Conservation (phyloP, 2,888 invertebrate genomes). For the Ichneumon xanthorius region DNA sequence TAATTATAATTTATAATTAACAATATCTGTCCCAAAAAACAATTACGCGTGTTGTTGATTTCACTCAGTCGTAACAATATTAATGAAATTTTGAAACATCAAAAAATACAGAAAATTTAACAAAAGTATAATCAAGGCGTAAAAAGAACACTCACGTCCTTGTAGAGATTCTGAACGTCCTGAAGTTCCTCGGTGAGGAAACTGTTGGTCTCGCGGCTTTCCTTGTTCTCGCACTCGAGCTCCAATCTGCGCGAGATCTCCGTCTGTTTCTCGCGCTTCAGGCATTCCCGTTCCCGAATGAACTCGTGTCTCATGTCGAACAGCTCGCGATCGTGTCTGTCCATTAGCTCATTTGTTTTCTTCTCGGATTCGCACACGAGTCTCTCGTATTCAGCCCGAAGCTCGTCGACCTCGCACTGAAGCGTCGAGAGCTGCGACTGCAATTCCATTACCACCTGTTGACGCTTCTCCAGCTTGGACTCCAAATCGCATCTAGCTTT, state of each 20-base stretch:
- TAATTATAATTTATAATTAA: too few species aligned
- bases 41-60: too few species aligned
- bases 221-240: constrained; percentile 69
- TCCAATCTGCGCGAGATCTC: constrained; percentile 64
- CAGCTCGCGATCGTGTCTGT: constrained; percentile 67
- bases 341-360: constrained; percentile 58
- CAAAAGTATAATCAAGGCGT: background rate
- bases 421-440: constrained; percentile 74
- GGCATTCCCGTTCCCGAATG: constrained; percentile 71
- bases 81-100: too few species aligned
- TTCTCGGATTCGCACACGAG: constrained; percentile 63
- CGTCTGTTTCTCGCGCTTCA: constrained; percentile 70
- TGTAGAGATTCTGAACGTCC: constrained; percentile 74
- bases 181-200: constrained; percentile 73
- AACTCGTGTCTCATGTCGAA: constrained; percentile 69
- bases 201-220: constrained; percentile 70
- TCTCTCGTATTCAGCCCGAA: constrained; percentile 72
- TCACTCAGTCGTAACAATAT: too few species aligned
- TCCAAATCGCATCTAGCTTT: constrained; percentile 63
- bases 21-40: too few species aligned
- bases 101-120: background rate
- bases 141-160: constrained; percentile 70
- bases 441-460: constrained; percentile 72
- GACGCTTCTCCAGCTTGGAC: constrained; percentile 70
- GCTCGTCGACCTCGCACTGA: constrained; percentile 74